Conservation (phyloP, 1,140 invertebrate genomes). For the Drosophila kepulauana region DNA sequence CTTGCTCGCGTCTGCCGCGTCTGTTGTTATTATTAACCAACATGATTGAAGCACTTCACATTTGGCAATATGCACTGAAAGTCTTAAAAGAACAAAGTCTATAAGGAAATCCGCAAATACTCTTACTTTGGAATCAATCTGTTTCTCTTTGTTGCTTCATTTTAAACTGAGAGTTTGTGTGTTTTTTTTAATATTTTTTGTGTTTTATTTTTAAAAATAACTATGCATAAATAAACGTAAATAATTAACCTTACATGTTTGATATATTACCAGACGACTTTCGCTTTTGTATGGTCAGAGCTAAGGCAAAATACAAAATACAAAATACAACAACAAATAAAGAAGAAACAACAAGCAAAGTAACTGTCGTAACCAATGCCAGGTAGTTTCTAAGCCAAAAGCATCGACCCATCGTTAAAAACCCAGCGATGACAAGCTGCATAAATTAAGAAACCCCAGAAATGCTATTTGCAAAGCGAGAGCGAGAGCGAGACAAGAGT, state of each 20-base stretch:
- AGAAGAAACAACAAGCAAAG: conserved; percentile 35
- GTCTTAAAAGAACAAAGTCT: background rate
- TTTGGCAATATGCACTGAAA: conserved; percentile 16
- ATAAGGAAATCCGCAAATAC: conserved; percentile 2
- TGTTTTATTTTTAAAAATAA: conserved; percentile 13
- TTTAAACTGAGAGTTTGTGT: conserved; percentile 1
- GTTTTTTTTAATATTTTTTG: conserved; percentile 23
- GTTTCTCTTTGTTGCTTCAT: background rate
- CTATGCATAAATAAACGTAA: conserved; percentile 52
- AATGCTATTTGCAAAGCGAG: conserved; percentile 55
- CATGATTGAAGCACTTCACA: conserved; percentile 37
- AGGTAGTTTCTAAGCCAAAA: conserved; percentile 52
- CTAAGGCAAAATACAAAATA: conserved; percentile 36
- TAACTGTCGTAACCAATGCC: conserved; percentile 29
- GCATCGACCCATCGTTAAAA: conserved; percentile 57
- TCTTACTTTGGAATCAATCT: background rate
- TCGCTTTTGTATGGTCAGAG: conserved; percentile 65
- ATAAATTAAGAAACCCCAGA: conserved; percentile 69
- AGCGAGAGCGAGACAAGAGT: conserved; percentile 25
- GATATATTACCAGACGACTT: conserved; percentile 73
- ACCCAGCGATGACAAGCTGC: conserved; percentile 67
- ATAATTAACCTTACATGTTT: conserved; percentile 62
- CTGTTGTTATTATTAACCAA: conserved; percentile 37
- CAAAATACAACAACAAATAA: conserved; percentile 20
- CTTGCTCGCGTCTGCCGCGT: conserved; percentile 33